These are phyloP conservation scores for Pachypsylla venusta DNA, from an alignment of 1,140 invertebrate species.

Conservation along the genomic window DNA sequence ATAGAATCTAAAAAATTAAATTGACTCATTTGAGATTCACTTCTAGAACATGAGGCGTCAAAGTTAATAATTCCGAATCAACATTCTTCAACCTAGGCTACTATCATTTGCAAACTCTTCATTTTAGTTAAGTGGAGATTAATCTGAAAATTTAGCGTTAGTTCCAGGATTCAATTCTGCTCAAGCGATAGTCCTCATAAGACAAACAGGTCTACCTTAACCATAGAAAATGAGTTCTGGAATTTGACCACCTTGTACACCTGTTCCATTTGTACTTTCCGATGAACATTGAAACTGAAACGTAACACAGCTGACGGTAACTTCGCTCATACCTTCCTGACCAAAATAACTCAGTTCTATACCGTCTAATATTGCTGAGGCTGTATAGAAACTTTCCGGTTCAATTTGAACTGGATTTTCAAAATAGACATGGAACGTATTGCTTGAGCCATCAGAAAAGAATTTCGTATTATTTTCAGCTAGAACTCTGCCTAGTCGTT, in stretches of 20 bases:
- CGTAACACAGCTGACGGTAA: slow-evolving; percentile 62
- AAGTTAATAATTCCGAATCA: no score
- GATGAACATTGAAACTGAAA: slow-evolving; percentile 90
- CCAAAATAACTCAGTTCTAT: slow-evolving; percentile 86
- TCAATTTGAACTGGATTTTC: slow-evolving; percentile 84
- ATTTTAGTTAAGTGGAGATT: no score
- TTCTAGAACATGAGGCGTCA: no score
- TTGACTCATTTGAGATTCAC: no score
- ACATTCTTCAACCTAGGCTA: no score
- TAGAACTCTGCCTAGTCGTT: slow-evolving; percentile 63
- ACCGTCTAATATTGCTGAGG: slow-evolving; percentile 75
- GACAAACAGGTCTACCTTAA: no score
- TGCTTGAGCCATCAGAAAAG: slow-evolving; percentile 84
- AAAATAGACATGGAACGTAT: slow-evolving; percentile 86
- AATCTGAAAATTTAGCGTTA: no score
- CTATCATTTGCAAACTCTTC: no score
- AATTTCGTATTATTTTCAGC: slow-evolving; percentile 83
- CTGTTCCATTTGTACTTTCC: slow-evolving; percentile 85
- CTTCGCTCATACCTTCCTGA: slow-evolving; percentile 86
- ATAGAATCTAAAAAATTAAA: no score
- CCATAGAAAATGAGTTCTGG: slow-evolving; percentile 88
- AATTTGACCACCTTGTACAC: slow-evolving; percentile 86
- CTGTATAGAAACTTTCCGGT: slow-evolving; percentile 79
- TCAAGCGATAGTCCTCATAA: no score
- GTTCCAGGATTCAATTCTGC: no score